Conservation (phyloP, 1,140 invertebrate species). For the Pentalonia nigronervosa region DNA sequence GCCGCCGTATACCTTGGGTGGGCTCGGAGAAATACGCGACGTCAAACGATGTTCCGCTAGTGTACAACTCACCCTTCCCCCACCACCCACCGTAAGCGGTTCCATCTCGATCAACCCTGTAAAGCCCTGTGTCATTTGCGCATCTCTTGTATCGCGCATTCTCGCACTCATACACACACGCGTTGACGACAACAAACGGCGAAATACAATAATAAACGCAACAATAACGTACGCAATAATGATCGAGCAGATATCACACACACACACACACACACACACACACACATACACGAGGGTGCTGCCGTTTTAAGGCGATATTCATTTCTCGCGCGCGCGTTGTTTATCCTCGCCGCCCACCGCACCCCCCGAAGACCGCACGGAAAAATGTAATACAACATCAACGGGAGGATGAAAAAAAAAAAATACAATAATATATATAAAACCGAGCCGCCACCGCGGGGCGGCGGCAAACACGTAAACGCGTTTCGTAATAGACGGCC, state of each 20-base stretch:
- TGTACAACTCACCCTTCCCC: background rate
- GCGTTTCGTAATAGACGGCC: conserved; percentile 36
- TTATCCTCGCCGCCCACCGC: background rate
- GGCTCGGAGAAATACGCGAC: conserved; percentile 16
- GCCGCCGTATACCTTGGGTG: conserved; percentile 35
- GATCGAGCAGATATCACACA: conserved; percentile 20
- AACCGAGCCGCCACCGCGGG: background rate
- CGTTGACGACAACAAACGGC: conserved; percentile 27
- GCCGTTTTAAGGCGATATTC: conserved; percentile 5
- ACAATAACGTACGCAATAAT: background rate
- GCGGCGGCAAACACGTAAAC: background rate
- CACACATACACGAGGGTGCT: background rate
- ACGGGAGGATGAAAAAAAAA: background rate
- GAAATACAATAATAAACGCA: conserved; percentile 35
- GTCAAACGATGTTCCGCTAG: conserved; percentile 1
- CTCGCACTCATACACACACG: background rate
- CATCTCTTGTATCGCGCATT: background rate
- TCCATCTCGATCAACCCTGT: background rate
- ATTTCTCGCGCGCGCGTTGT: background rate
- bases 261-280: background rate
- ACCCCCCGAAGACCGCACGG: background rate
- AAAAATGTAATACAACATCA: background rate
- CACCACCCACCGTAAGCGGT: background rate
- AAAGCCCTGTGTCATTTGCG: background rate
- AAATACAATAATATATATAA: too few species aligned